These are phyloP conservation scores for Andricus curvator DNA, from an alignment of 2,888 invertebrate species.

Conservation along the genomic window DNA sequence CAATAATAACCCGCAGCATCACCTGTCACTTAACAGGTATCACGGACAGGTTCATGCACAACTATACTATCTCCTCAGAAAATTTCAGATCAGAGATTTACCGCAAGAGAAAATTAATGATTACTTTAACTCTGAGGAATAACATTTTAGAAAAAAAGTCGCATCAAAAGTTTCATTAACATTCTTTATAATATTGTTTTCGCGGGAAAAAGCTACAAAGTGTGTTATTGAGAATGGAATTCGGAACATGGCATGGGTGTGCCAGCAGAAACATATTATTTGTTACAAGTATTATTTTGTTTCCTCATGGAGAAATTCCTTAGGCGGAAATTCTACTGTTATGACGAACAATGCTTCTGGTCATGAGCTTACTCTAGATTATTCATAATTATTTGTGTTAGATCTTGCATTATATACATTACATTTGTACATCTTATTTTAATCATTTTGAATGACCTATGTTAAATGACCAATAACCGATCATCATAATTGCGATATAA, in stretches of 20 bases:
- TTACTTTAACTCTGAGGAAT: neutral
- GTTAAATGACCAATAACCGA: too few relatives aligned
- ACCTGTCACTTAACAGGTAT: conserved; percentile 18
- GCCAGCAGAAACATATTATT: neutral
- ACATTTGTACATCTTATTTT: neutral
- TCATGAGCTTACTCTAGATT: neutral
- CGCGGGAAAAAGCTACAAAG: neutral
- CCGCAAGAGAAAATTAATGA: conserved; percentile 6
- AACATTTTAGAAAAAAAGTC: neutral
- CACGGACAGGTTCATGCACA: neutral
- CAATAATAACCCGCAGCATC: conserved; percentile 1
- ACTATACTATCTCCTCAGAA: neutral
- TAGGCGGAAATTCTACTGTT: neutral
- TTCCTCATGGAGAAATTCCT: conserved; percentile 16
- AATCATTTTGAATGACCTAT: neutral
- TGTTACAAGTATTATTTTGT: conserved; percentile 12
- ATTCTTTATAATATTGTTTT: conserved; percentile 2
- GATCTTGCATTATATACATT: neutral
- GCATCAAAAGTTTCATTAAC: neutral
- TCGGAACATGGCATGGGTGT: conserved; percentile 13
- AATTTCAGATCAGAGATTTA: conserved; percentile 4
- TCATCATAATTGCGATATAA: too few relatives aligned
- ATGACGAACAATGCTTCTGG: neutral
- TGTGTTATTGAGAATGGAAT: neutral
- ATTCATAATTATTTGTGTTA: neutral